These are phyloP conservation scores for Nasonia longicornis DNA, from an alignment of 1,140 invertebrate species.

Conservation along the genomic window DNA sequence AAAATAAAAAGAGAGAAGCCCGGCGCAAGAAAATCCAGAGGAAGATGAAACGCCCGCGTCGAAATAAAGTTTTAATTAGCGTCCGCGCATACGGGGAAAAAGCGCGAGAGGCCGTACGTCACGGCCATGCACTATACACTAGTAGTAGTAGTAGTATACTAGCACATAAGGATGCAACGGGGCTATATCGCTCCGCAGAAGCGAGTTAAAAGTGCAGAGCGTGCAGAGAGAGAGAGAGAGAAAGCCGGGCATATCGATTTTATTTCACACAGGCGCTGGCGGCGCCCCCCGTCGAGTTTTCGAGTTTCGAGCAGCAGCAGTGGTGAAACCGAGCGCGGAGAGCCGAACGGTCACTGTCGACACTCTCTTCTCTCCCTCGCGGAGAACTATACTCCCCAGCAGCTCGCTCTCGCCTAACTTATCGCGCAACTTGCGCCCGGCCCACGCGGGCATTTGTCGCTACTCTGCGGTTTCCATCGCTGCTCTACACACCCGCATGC, in stretches of 20 bases:
- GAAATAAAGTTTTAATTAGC: neutral
- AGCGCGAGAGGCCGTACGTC: neutral
- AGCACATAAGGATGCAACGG: neutral
- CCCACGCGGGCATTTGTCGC: slow-evolving; percentile 32
- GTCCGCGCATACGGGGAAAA: neutral
- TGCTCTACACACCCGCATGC: no score
- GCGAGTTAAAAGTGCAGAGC: neutral
- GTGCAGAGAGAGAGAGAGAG: neutral
- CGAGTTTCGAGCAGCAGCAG: slow-evolving; percentile 50
- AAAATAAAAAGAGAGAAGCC: slow-evolving; percentile 1
- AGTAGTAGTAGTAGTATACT: no score
- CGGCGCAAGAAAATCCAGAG: neutral
- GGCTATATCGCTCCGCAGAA: neutral
- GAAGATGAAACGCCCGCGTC: slow-evolving; percentile 10
- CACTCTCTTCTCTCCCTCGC: slow-evolving; percentile 28
- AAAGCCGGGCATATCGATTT: slow-evolving; percentile 64
- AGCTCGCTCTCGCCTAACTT: slow-evolving; percentile 47
- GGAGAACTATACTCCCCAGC: neutral
- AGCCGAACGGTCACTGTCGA: slow-evolving; percentile 50
- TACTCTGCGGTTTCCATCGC: slow-evolving; percentile 11
- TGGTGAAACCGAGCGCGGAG: slow-evolving; percentile 41
- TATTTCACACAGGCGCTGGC: slow-evolving; percentile 57
- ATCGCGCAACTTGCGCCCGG: slow-evolving; percentile 45
- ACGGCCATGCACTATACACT: slow-evolving; percentile 45
- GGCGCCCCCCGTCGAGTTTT: slow-evolving; percentile 49